Conservation (phyloP, 2,888 invertebrate species). For the Drosophila paucipuncta region DNA sequence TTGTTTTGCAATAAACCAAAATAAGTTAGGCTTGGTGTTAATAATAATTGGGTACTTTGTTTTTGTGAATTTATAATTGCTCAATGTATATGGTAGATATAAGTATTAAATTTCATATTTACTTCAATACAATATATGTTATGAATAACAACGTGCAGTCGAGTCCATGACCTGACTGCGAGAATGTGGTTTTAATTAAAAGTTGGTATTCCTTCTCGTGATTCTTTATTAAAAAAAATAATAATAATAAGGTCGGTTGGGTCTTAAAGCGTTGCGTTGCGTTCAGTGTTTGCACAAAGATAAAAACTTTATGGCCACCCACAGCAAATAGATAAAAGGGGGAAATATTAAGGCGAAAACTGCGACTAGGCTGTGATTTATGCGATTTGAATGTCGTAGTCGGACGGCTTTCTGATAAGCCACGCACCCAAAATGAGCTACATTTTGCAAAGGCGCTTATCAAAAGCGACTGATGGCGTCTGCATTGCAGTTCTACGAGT, state of each 20-base stretch:
- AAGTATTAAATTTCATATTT: neutral
- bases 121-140: neutral
- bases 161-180: conserved; percentile 47
- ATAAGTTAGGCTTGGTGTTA: neutral
- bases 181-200: conserved; percentile 67
- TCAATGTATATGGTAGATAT: neutral
- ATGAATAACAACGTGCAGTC: conserved; percentile 1
- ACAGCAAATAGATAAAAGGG: conserved; percentile 73
- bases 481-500: conserved; percentile 48
- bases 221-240: conserved; percentile 36
- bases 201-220: conserved; percentile 49
- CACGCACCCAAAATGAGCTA: conserved; percentile 64
- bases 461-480: conserved; percentile 46
- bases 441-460: conserved; percentile 44
- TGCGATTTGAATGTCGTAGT: conserved; percentile 72
- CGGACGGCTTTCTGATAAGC: conserved; percentile 65
- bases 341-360: conserved; percentile 68
- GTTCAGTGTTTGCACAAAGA: conserved; percentile 75
- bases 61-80: neutral
- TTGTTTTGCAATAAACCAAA: neutral
- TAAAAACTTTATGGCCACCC: conserved; percentile 75
- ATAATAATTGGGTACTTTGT: neutral
- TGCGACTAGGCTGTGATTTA: conserved; percentile 78
- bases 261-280: conserved; percentile 68
- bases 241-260: conserved; percentile 72